These are phyloP conservation scores for Geotrypetes seraphini DNA, from an alignment of 2,797 vertebrate genomes.

Conservation along the genomic window DNA sequence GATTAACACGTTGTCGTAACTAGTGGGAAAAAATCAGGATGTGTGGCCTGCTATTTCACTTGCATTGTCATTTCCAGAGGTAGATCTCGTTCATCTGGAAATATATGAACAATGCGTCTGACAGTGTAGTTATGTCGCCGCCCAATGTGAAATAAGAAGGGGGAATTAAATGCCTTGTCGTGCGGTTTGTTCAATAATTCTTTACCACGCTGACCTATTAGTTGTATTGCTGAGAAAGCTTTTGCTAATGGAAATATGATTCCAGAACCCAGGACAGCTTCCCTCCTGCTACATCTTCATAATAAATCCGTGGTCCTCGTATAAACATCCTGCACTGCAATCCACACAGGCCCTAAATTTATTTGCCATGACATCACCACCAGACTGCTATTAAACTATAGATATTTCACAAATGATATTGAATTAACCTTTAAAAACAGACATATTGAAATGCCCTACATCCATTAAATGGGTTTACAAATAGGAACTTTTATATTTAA, in stretches of 20 bases:
- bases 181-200: slow-evolving; percentile 20
- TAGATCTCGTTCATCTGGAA: slow-evolving; percentile 13
- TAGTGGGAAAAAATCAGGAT: too few relatives aligned
- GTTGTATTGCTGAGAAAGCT: slow-evolving; percentile 32
- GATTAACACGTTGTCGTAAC: too few relatives aligned
- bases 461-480: slow-evolving; percentile 14
- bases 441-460: slow-evolving; percentile 20
- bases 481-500: slow-evolving; percentile 7
- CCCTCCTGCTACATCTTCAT: slow-evolving; percentile 23
- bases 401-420: slow-evolving; percentile 15
- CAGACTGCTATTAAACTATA: slow-evolving; percentile 31
- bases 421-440: slow-evolving; percentile 38
- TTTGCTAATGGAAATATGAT: slow-evolving; percentile 37
- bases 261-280: slow-evolving; percentile 32
- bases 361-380: slow-evolving; percentile 33
- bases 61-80: slow-evolving; percentile 5
- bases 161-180: slow-evolving; percentile 18
- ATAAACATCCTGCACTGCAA: slow-evolving; percentile 20
- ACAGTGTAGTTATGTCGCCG: slow-evolving; percentile 6
- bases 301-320: slow-evolving; percentile 16
- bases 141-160: slow-evolving; percentile 8
- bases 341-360: slow-evolving; percentile 32
- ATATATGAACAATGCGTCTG: slow-evolving; percentile 4
- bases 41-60: neutral
- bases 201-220: slow-evolving; percentile 29